A percentile compares a stretch with the other conserved stretches of the same genome.
These are phyloP conservation scores for Coregonus suidteri DNA, from an alignment of 2,797 vertebrate genomes.

Conservation along the genomic window DNA sequence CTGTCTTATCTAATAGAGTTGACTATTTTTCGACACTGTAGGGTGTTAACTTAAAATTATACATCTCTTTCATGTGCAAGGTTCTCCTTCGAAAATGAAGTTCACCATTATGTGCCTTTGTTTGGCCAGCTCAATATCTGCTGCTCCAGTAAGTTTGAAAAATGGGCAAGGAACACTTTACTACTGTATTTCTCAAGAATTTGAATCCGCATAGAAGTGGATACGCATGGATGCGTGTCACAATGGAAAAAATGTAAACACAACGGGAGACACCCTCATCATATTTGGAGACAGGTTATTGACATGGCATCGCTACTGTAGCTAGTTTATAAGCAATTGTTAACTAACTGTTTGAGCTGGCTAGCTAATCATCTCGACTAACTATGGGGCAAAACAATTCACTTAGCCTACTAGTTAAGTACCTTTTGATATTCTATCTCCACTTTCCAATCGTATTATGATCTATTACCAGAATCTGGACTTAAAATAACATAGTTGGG, in stretches of 20 bases:
- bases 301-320: too few relatives aligned
- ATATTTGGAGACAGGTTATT: too few relatives aligned
- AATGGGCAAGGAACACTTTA: background rate
- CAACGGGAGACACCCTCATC: too few relatives aligned
- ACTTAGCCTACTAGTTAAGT: too few relatives aligned
- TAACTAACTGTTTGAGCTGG: too few relatives aligned
- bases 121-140: conserved; percentile 63
- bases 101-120: conserved; percentile 66
- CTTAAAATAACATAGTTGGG: background rate
- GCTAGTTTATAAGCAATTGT: too few relatives aligned
- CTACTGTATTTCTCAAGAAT: background rate
- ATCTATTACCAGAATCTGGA: background rate
- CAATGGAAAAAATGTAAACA: too few relatives aligned
- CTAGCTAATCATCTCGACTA: too few relatives aligned
- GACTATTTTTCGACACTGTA: background rate
- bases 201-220: background rate
- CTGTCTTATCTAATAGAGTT: background rate
- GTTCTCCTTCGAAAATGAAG: conserved; percentile 64
- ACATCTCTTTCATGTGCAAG: background rate
- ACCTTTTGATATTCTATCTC: too few relatives aligned
- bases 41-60: background rate
- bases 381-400: too few relatives aligned
- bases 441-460: background rate
- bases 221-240: too few relatives aligned
- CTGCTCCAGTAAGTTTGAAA: conserved; percentile 70